Percentiles rank a stretch among this genome's conserved stretches.
These are phyloP conservation scores for Anser brachyrhynchus DNA, from an alignment of 2,113 vertebrate genomes.

Conservation along the genomic window DNA sequence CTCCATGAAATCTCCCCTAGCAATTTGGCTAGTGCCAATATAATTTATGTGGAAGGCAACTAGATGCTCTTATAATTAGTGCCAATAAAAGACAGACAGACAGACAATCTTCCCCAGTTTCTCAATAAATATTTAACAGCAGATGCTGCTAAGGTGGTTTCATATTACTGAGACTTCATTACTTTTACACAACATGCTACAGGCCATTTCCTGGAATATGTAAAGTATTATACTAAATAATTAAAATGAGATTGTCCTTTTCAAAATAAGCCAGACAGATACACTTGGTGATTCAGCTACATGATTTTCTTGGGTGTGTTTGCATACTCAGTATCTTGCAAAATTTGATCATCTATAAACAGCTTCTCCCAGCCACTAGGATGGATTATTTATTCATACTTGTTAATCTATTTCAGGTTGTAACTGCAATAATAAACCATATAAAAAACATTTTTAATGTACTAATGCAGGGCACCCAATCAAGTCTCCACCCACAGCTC, in stretches of 20 bases:
- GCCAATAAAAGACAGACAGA: neutral
- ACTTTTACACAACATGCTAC: constrained; percentile 36
- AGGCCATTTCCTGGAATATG: constrained; percentile 34
- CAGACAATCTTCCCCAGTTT: neutral
- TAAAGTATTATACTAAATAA: constrained; percentile 46
- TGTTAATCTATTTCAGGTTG: constrained; percentile 1
- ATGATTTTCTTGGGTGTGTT: constrained; percentile 29
- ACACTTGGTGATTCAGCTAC: constrained; percentile 36
- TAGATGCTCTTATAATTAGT: neutral
- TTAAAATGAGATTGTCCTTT: constrained; percentile 46
- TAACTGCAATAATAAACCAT: constrained; percentile 9
- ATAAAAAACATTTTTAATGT: constrained; percentile 19
- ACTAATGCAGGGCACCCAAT: neutral
- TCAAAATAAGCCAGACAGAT: constrained; percentile 44
- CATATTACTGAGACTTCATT: constrained; percentile 17
- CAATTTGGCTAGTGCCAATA: neutral
- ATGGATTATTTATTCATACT: constrained; percentile 49
- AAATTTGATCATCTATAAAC: constrained; percentile 40
- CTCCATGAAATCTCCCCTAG: neutral
- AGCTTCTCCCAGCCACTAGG: constrained; percentile 19
- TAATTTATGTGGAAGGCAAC: neutral
- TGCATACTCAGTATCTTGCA: constrained; percentile 44
- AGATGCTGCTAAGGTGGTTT: constrained; percentile 26
- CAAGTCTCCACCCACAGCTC: neutral
- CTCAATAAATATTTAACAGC: constrained; percentile 44